These are phyloP conservation scores for Pegoplata infirma DNA, from an alignment of 2,888 invertebrate species.

Conservation along the genomic window DNA sequence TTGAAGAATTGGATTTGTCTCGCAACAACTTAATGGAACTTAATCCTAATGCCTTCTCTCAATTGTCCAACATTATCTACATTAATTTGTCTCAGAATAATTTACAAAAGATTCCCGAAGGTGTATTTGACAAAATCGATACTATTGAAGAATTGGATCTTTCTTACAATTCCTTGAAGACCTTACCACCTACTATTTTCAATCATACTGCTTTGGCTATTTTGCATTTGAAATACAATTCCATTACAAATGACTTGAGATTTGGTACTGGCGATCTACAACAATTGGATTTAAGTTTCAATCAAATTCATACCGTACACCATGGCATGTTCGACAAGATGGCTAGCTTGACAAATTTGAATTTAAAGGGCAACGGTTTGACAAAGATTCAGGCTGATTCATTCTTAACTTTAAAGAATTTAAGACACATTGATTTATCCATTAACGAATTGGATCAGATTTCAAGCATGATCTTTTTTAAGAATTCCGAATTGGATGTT, in stretches of 20 bases:
- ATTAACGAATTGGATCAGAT: slow-evolving; percentile 84
- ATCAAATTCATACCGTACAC: slow-evolving; percentile 83
- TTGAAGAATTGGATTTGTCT: slow-evolving; percentile 86
- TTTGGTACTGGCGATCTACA: slow-evolving; percentile 83
- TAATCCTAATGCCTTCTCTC: slow-evolving; percentile 82
- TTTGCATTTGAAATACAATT: slow-evolving; percentile 84
- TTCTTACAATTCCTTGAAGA: slow-evolving; percentile 83
- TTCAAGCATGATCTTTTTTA: slow-evolving; percentile 83
- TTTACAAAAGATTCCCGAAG: slow-evolving; percentile 79
- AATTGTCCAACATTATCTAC: slow-evolving; percentile 83
- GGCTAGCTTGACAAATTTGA: slow-evolving; percentile 82
- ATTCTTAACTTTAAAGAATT: slow-evolving; percentile 82
- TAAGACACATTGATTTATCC: slow-evolving; percentile 86
- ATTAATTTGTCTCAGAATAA: slow-evolving; percentile 85
- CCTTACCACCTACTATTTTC: slow-evolving; percentile 83
- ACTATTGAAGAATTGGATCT: slow-evolving; percentile 86
- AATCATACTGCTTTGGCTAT: slow-evolving; percentile 84
- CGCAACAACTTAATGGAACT: slow-evolving; percentile 84
- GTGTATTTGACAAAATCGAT: slow-evolving; percentile 81
- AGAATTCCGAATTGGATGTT: slow-evolving; percentile 84
- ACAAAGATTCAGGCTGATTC: slow-evolving; percentile 84
- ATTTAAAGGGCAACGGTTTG: slow-evolving; percentile 85
- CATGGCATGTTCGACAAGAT: slow-evolving; percentile 83
- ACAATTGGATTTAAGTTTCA: slow-evolving; percentile 84
- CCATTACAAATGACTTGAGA: slow-evolving; percentile 82